Conservation (phyloP, 2,113 vertebrate species). For the Sisor rabdophorus region DNA sequence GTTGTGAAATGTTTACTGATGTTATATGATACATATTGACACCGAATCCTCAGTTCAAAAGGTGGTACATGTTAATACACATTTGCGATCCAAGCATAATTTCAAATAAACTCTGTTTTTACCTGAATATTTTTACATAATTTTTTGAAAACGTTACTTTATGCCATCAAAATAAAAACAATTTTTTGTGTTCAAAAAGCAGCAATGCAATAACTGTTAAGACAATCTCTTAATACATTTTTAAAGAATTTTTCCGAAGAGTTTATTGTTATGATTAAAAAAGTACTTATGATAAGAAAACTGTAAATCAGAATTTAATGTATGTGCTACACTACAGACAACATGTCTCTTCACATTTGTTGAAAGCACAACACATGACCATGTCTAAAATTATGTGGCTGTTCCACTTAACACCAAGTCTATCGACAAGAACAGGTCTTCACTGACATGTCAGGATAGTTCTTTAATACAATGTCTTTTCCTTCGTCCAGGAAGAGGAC, state of each 20-base stretch:
- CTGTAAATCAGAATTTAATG: not conserved
- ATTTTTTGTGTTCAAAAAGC: conserved; percentile 23
- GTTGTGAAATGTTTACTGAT: conserved; percentile 29
- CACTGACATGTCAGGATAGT: conserved; percentile 93
- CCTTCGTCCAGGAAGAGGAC: conserved; percentile 87
- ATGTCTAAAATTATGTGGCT: not conserved
- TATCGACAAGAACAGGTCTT: conserved; percentile 90
- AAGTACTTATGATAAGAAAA: not conserved
- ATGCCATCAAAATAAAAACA: not conserved
- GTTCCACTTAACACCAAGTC: conserved; percentile 19
- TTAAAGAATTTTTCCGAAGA: not conserved
- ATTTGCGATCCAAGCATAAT: conserved; percentile 15
- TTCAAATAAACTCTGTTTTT: conserved; percentile 21
- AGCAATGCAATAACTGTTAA: conserved; percentile 32
- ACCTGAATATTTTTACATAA: not conserved
- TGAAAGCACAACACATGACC: conserved; percentile 52
- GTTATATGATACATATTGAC: conserved; percentile 26
- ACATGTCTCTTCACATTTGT: conserved; percentile 46
- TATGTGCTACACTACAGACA: conserved; percentile 34
- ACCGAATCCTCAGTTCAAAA: conserved; percentile 30
- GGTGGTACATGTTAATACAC: conserved; percentile 26
- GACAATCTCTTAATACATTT: not conserved
- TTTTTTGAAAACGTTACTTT: not conserved
- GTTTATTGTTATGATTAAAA: not conserved
- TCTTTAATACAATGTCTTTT: conserved; percentile 87